These are phyloP conservation scores for Neopelma chrysocephalum DNA, from an alignment of 2,797 vertebrate genomes.

Conservation along the genomic window DNA sequence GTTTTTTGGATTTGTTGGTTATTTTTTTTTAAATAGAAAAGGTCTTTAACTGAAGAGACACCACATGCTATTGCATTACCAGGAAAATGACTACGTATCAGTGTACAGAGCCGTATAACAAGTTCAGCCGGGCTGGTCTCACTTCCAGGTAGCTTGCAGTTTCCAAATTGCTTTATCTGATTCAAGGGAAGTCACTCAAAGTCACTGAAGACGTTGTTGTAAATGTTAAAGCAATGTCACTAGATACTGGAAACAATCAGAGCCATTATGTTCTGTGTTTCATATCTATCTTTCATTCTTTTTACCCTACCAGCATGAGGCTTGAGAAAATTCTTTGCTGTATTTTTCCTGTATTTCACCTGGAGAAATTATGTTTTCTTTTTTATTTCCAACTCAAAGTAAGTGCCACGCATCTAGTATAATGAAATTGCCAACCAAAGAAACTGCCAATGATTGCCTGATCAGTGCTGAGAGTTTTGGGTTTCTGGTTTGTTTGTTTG, in stretches of 20 bases:
- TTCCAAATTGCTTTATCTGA: not conserved
- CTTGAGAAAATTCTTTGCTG: not conserved
- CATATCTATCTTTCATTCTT: not conserved
- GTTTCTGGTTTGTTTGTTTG: not conserved
- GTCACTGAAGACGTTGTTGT: not conserved
- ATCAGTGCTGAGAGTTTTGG: not conserved
- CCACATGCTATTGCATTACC: not conserved
- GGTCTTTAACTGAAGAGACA: not conserved
- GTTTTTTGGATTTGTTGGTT: not conserved
- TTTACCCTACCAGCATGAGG: not conserved
- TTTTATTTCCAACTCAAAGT: not conserved
- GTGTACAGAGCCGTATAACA: not conserved
- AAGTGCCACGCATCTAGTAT: not conserved
- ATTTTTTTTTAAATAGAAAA: not conserved
- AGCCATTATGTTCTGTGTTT: not conserved
- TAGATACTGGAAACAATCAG: not conserved
- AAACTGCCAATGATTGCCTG: not conserved
- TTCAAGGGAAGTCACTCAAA: not conserved
- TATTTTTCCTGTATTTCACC: not conserved
- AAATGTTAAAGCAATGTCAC: not conserved
- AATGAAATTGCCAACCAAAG: not conserved
- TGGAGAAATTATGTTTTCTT: not conserved
- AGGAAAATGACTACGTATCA: not conserved
- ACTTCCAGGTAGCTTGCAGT: not conserved
- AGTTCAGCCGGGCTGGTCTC: not conserved